phyloP scores from a whole-genome alignment of 2,797 vertebrate species.

The Synaphobranchus kaupii region DNA sequence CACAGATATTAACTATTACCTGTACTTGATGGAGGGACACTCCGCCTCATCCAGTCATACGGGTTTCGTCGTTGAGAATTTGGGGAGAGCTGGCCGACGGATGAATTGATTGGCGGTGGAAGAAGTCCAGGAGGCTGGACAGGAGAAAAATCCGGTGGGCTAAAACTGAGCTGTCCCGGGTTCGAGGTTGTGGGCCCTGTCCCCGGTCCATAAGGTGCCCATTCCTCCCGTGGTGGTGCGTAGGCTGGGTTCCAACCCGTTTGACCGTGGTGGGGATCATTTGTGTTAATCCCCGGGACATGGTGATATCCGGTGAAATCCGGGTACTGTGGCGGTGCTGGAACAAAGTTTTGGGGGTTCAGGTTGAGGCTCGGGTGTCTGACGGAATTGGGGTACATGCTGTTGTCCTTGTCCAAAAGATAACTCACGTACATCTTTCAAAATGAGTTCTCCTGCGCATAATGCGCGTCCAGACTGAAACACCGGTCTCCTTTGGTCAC shows the following conservation, averaged over 20 bases:
- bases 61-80: conserved; percentile 85
- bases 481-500: conserved; percentile 49
- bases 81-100: conserved; percentile 79
- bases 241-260: conserved; percentile 83
- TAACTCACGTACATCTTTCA: conserved; percentile 90
- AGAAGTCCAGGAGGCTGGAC: conserved; percentile 72
- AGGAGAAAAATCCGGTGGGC: conserved; percentile 79
- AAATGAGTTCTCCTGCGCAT: conserved; percentile 66
- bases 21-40: conserved; percentile 70
- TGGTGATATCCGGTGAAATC: conserved; percentile 87
- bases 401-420: conserved; percentile 90
- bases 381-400: conserved; percentile 86
- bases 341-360: conserved; percentile 82
- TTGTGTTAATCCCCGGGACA: conserved; percentile 74
- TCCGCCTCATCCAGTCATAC: conserved; percentile 93
- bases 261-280: conserved; percentile 72
- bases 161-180: conserved; percentile 79
- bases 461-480: conserved; percentile 67
- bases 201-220: conserved; percentile 79
- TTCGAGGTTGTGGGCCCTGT: conserved; percentile 64
- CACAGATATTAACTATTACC: conserved; percentile 70
- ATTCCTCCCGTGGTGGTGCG: conserved; percentile 84
- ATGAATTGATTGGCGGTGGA: conserved; percentile 69
- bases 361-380: conserved; percentile 84
- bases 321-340: conserved; percentile 83